phyloP scores from a whole-genome alignment of 2,113 vertebrate species.

The Nyctereutes procyonoides region DNA sequence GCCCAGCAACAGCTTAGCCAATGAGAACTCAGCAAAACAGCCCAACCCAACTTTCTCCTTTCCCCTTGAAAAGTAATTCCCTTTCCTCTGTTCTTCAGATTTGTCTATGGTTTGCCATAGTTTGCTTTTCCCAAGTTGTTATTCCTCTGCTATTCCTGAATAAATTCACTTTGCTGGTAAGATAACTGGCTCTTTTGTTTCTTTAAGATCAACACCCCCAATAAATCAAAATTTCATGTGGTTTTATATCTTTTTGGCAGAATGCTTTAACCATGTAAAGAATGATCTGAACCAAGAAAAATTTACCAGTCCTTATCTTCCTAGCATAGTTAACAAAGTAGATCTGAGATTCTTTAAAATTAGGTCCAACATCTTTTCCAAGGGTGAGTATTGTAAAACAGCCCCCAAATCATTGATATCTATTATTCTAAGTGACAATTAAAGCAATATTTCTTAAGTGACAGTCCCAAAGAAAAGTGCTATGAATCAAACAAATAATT shows the following conservation, averaged over 20 bases:
- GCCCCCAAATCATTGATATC: background rate
- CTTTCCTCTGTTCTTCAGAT: background rate
- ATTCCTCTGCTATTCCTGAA: background rate
- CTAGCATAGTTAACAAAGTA: background rate
- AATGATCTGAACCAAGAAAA: background rate
- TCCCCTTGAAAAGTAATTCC: background rate
- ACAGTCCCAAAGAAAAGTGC: background rate
- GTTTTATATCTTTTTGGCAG: background rate
- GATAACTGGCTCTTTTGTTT: background rate
- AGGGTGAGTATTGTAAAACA: background rate
- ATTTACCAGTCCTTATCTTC: background rate
- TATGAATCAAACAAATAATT: background rate
- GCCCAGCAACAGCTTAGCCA: background rate
- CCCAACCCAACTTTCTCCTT: background rate
- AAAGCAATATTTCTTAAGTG: background rate
- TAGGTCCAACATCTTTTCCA: background rate
- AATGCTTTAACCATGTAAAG: background rate
- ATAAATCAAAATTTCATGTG: background rate
- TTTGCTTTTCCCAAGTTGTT: background rate
- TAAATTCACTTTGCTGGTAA: background rate
- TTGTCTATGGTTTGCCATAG: background rate
- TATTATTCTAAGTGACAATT: conserved; percentile 25
- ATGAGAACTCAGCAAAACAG: background rate
- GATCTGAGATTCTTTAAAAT: conserved; percentile 30
- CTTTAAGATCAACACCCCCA: background rate